Base-by-base conservation (phyloP, 1,140 invertebrate species). In the Tetramorium simillimum region DNA sequence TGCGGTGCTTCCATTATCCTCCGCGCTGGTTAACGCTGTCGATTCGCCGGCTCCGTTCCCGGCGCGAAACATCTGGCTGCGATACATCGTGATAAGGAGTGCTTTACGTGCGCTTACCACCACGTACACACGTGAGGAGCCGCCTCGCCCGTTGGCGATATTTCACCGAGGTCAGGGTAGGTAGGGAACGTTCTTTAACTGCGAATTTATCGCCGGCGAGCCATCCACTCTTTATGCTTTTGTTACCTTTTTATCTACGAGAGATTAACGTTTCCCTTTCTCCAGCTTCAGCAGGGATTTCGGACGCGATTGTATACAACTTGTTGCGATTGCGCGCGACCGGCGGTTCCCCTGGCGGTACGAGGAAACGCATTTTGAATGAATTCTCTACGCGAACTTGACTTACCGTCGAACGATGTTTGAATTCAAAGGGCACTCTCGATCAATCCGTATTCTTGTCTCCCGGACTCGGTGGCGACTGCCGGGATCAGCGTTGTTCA, bases 211-310 rank as follows among this genome's bases (percentile, higher is more conserved):
- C 86, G 77, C 56, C 37, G 49, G 72, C 33, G 60, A 88, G 53
- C 86, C 37, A 60, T 37, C 72, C 21, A 53, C 75, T 86, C 78
- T 65, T 88, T 86, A 86, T 76, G 82, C 77, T 82, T 81, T 56
- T 90, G 65, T 49, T 80, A 60, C 73, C 58, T 86, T 85, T 86
- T 90, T 73, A 86, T 75, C 75, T 33, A 33, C 87, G 62, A 33
- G 28, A 70, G 75, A 85, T 90, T 91, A 92, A 90, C 86, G 82
- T 82, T 69, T 82, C 67, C 80, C 43, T 75, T 87, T 82, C 82
- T 89, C 82, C 33, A 70, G 62, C 67, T 85, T 89, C 58, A 81
- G 56, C 77, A 24, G 62, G 88, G 90, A 86, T 92, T 92, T 90
- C 40, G 60, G 46, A 70, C 86, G 76, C 70, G 85, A 86, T 88